Percentiles rank a stretch among this genome's conserved stretches.
phyloP scores from a whole-genome alignment of 2,113 vertebrate species.

The Erythrocebus patas region DNA sequence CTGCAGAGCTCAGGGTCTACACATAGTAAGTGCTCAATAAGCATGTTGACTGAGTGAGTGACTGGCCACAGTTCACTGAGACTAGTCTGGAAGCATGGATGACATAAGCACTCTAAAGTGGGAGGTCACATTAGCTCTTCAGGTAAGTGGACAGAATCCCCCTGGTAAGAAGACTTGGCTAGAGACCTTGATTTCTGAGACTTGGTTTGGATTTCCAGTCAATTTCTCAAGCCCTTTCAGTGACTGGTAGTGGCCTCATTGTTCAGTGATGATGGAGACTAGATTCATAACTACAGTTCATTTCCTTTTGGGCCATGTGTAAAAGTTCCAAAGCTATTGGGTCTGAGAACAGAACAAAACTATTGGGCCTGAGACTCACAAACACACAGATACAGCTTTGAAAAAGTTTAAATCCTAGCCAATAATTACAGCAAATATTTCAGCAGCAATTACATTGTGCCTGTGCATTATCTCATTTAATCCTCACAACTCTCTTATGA shows the following conservation, averaged over 20 bases:
- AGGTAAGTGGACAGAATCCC: background rate
- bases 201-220: background rate
- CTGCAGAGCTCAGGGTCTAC: background rate
- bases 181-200: background rate
- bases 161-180: background rate
- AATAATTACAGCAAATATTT: background rate
- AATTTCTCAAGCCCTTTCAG: background rate
- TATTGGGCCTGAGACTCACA: background rate
- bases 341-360: background rate
- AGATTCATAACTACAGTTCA: background rate
- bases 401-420: background rate
- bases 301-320: background rate
- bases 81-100: background rate
- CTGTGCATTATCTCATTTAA: background rate
- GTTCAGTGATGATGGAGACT: background rate
- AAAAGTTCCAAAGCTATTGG: background rate
- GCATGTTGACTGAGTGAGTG: background rate
- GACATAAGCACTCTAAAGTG: background rate
- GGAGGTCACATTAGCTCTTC: background rate
- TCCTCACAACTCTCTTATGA: background rate
- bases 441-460: background rate
- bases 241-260: background rate
- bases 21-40: background rate
- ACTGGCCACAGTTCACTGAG: background rate
- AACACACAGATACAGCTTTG: background rate